Evolutionary conservation across 1,140 invertebrate genomes (phyloP).

Genomic region (Eciton burchellii): DNA sequence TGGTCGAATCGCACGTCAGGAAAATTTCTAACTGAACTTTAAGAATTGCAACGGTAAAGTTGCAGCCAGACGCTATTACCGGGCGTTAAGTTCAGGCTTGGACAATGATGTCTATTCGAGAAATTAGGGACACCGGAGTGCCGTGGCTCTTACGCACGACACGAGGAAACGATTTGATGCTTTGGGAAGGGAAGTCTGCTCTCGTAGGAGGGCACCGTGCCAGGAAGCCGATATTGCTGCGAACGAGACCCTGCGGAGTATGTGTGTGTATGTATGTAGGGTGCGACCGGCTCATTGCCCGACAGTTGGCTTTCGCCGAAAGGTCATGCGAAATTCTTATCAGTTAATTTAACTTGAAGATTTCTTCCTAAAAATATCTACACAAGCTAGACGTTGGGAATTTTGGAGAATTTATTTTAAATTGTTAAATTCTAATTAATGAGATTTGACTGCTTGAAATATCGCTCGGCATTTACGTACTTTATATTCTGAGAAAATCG

Average conservation of each 20-base stretch:
- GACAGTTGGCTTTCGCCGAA: constrained; percentile 44
- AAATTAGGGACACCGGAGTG: constrained; percentile 69
- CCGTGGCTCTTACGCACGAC: constrained; percentile 60
- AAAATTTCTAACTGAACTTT: constrained; percentile 4
- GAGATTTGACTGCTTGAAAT: too few species aligned
- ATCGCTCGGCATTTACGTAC: too few species aligned
- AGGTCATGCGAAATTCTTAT: constrained; percentile 31
- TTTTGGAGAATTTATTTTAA: background rate
- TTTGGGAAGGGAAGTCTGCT: constrained; percentile 77
- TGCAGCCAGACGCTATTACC: constrained; percentile 1
- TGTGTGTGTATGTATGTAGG: constrained; percentile 25
- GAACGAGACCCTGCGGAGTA: constrained; percentile 60
- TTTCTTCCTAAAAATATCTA: background rate
- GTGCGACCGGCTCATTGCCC: constrained; percentile 47
- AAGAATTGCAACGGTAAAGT: background rate
- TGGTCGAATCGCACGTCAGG: background rate
- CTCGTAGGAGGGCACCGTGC: constrained; percentile 74
- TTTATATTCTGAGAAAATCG: too few species aligned
- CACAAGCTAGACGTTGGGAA: background rate
- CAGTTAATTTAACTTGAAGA: background rate
- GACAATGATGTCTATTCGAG: constrained; percentile 64
- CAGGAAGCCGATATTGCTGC: constrained; percentile 75
- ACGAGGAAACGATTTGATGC: constrained; percentile 76
- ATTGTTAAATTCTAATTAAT: background rate
- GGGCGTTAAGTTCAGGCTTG: constrained; percentile 60